phyloP scores from a whole-genome alignment of 1,140 invertebrate species.

The Callitettix versicolor region DNA sequence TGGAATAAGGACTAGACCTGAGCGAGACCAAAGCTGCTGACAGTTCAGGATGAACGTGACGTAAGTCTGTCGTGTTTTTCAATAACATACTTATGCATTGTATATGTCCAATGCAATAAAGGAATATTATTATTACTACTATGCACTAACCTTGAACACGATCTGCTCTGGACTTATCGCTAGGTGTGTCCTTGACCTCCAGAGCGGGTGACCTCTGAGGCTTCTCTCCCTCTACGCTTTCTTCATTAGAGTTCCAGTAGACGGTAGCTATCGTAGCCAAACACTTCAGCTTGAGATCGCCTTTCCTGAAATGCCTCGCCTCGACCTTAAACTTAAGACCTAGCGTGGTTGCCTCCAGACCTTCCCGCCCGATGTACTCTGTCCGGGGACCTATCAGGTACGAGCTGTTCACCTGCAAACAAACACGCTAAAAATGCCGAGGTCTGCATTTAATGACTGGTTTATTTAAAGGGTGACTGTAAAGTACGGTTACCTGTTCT shows the following conservation, averaged over 20 bases:
- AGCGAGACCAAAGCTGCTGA: too few species aligned
- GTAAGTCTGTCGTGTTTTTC: too few species aligned
- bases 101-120: too few species aligned
- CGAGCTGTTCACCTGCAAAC: slow-evolving; percentile 42
- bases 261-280: slow-evolving; percentile 73
- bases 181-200: slow-evolving; percentile 44
- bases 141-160: slow-evolving; percentile 34
- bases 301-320: slow-evolving; percentile 63
- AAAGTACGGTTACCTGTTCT: slow-evolving; percentile 55
- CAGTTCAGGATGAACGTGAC: too few species aligned
- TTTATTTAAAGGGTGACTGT: too few species aligned
- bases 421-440: too few species aligned
- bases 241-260: slow-evolving; percentile 72
- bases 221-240: slow-evolving; percentile 62
- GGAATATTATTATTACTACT: too few species aligned
- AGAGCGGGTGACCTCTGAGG: slow-evolving; percentile 49
- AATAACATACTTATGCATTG: too few species aligned
- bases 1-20: too few species aligned
- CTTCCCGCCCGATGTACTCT: slow-evolving; percentile 42
- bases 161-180: slow-evolving; percentile 33
- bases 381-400: slow-evolving; percentile 39
- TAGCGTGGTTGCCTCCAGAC: slow-evolving; percentile 58
- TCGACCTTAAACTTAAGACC: slow-evolving; percentile 61
- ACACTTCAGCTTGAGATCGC: slow-evolving; percentile 79
- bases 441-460: too few species aligned